phyloP scores from a whole-genome alignment of 2,797 vertebrate genomes.

The Sorex maritimensis region DNA sequence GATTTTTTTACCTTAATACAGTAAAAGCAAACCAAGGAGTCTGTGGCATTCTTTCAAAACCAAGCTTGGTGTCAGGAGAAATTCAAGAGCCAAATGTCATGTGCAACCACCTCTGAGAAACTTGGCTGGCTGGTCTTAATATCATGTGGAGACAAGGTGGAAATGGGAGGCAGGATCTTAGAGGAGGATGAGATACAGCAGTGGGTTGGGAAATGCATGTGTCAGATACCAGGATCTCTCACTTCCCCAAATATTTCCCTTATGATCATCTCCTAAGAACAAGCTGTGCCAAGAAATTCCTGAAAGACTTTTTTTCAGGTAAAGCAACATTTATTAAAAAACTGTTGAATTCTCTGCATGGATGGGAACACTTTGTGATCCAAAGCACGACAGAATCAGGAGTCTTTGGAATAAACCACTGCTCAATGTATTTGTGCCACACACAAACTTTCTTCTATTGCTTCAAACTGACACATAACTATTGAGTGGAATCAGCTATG shows the following conservation, averaged over 20 bases:
- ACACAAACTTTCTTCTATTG: not conserved
- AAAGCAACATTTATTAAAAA: conserved; percentile 51
- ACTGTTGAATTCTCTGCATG: not conserved
- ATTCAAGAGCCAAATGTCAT: not conserved
- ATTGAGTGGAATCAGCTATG: not conserved
- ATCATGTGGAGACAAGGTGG: not conserved
- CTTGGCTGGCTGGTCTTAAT: not conserved
- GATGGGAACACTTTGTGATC: not conserved
- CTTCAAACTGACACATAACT: conserved; percentile 1
- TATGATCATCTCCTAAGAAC: not conserved
- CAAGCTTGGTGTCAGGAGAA: conserved; percentile 38
- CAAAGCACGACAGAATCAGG: not conserved
- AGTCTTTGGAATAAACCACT: not conserved
- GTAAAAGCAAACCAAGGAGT: conserved; percentile 39
- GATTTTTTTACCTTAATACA: conserved; percentile 20
- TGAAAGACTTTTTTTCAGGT: conserved; percentile 45
- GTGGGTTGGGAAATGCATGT: not conserved
- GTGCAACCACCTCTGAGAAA: not conserved
- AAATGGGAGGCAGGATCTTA: rapidly evolving
- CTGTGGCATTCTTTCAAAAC: conserved; percentile 18
- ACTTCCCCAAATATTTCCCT: not conserved
- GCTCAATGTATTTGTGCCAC: not conserved
- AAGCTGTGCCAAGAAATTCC: conserved; percentile 46
- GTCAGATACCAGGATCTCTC: not conserved
- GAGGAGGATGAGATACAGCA: not conserved